Evolutionary conservation across 2,888 invertebrate genomes (phyloP).

Genomic region (Pardosa pseudoannulata): DNA sequence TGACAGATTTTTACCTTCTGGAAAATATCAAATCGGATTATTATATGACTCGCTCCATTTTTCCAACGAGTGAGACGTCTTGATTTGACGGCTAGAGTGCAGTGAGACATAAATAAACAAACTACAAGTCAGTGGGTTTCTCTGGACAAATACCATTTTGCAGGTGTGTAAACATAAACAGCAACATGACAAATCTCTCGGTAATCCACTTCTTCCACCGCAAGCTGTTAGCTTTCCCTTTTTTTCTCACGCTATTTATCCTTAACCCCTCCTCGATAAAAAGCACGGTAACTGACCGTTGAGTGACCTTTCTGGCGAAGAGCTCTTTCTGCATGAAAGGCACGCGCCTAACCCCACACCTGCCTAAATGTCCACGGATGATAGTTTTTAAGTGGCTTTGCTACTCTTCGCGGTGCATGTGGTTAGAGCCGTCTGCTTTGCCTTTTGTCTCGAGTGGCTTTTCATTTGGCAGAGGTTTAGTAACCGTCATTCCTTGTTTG

Average conservation of each 20-base stretch:
- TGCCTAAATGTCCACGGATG: slow-evolving; percentile 48
- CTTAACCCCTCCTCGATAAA: slow-evolving; percentile 50
- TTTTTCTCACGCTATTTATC: slow-evolving; percentile 29
- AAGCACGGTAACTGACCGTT: slow-evolving; percentile 68
- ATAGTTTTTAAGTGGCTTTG: slow-evolving; percentile 45
- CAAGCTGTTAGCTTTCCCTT: neutral
- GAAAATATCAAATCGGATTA: too few relatives aligned
- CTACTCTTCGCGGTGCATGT: slow-evolving; percentile 6
- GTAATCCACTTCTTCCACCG: neutral
- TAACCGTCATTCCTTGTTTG: neutral
- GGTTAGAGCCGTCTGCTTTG: slow-evolving; percentile 11
- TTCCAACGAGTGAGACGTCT: too few relatives aligned
- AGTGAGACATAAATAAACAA: too few relatives aligned
- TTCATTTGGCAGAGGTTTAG: slow-evolving; percentile 43
- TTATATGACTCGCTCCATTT: too few relatives aligned
- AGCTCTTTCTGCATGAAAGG: slow-evolving; percentile 48
- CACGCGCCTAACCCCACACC: slow-evolving; percentile 67
- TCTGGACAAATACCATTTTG: too few relatives aligned
- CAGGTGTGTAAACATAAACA: slow-evolving; percentile 14
- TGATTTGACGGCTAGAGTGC: too few relatives aligned
- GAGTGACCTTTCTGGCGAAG: slow-evolving; percentile 42
- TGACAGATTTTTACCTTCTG: too few relatives aligned
- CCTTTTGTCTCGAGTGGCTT: slow-evolving; percentile 51
- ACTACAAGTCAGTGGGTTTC: too few relatives aligned
- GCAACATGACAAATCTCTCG: neutral